Percentiles rank a stretch among this genome's conserved stretches.
These are phyloP conservation scores for Arothron firmamentum DNA, from an alignment of 2,113 vertebrate genomes.

Conservation along the genomic window DNA sequence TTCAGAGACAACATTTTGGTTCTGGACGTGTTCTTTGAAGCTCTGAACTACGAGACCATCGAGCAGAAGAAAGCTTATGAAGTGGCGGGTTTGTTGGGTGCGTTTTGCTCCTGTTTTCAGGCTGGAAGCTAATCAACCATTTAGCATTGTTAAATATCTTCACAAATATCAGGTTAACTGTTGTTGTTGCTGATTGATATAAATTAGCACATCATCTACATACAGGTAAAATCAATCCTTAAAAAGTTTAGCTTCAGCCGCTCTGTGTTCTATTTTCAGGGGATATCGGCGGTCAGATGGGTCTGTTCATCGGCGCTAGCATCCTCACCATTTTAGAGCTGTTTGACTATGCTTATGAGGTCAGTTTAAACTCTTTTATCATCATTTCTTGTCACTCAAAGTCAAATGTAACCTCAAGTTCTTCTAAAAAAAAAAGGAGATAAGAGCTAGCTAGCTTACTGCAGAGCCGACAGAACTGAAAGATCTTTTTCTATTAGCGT, in stretches of 20 bases:
- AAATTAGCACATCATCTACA: too few species aligned
- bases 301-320: slow-evolving; percentile 96
- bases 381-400: background rate
- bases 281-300: slow-evolving; percentile 99
- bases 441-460: slow-evolving; percentile 10
- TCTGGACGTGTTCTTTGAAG: slow-evolving; percentile 98
- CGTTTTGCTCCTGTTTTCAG: slow-evolving; percentile 18
- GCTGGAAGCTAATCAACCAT: too few species aligned
- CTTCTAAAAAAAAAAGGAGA: slow-evolving; percentile 15
- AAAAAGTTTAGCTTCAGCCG: background rate
- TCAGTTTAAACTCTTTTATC: slow-evolving; percentile 61
- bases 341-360: slow-evolving; percentile 98
- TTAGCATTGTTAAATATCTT: too few species aligned
- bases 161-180: too few species aligned
- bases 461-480: slow-evolving; percentile 16
- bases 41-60: slow-evolving; percentile 97
- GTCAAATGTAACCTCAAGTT: too few species aligned
- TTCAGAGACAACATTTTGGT: slow-evolving; percentile 97
- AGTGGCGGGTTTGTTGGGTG: slow-evolving; percentile 95
- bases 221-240: too few species aligned
- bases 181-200: background rate
- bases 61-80: slow-evolving; percentile 99
- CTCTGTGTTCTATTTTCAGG: slow-evolving; percentile 67
- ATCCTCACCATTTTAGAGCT: slow-evolving; percentile 97
- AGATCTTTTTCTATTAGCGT: slow-evolving; percentile 39